These are phyloP conservation scores for Petrocephalus zakoni DNA, from an alignment of 2,113 vertebrate genomes.

Conservation along the genomic window DNA sequence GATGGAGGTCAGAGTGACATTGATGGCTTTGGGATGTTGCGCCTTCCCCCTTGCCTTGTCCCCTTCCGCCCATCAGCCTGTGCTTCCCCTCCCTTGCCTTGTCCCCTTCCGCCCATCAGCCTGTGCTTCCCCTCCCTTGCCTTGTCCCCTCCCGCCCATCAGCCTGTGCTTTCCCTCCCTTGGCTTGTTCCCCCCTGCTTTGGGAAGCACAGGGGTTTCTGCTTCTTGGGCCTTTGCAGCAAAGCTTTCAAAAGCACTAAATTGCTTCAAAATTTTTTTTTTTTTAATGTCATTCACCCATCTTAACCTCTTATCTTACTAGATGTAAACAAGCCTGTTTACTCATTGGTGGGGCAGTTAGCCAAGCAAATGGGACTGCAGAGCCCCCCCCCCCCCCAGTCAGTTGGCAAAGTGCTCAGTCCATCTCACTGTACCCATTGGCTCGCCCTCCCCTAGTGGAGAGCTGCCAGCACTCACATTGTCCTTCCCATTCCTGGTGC, in stretches of 20 bases:
- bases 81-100: not conserved
- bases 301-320: not conserved
- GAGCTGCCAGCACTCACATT: not conserved
- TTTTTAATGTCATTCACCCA: not conserved
- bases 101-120: not conserved
- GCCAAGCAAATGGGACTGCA: not conserved
- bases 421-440: not conserved
- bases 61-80: not conserved
- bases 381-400: constrained; percentile 23
- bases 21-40: not conserved
- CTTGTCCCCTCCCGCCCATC: not conserved
- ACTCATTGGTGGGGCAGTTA: not conserved
- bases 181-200: not conserved
- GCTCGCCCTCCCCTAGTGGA: not conserved
- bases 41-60: not conserved
- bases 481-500: not conserved
- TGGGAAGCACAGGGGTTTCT: not conserved
- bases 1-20: not conserved
- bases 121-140: not conserved
- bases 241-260: not conserved
- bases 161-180: not conserved
- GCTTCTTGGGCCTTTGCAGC: not conserved
- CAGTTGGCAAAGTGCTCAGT: not conserved
- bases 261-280: not conserved
- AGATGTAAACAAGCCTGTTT: not conserved